phyloP scores from a whole-genome alignment of 2,888 invertebrate genomes.

The Drosophila testacea region DNA sequence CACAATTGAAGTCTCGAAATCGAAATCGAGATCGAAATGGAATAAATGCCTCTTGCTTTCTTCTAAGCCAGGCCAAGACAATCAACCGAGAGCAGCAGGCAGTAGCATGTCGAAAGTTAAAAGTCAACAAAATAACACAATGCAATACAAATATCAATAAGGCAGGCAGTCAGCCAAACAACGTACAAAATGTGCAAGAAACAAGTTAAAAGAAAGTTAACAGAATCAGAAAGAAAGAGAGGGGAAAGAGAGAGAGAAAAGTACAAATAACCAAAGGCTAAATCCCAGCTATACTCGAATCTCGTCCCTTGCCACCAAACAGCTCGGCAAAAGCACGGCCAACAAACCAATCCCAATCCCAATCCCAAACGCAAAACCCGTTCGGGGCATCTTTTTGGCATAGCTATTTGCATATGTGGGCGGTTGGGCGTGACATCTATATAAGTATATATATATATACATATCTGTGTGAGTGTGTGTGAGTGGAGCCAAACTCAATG shows the following conservation, averaged over 20 bases:
- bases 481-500: slow-evolving; percentile 62
- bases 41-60: slow-evolving; percentile 12
- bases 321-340: slow-evolving; percentile 3
- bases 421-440: slow-evolving; percentile 48
- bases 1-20: slow-evolving; percentile 41
- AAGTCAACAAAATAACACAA: slow-evolving; percentile 77
- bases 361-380: slow-evolving; percentile 24
- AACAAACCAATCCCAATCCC: slow-evolving; percentile 24
- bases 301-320: slow-evolving; percentile 17
- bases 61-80: slow-evolving; percentile 16
- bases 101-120: slow-evolving; percentile 59
- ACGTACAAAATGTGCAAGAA: slow-evolving; percentile 69
- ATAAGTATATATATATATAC: slow-evolving; percentile 11
- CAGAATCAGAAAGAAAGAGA: slow-evolving; percentile 20
- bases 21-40: neutral
- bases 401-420: slow-evolving; percentile 77
- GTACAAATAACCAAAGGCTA: slow-evolving; percentile 73
- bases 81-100: slow-evolving; percentile 20
- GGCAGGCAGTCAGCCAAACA: slow-evolving; percentile 49
- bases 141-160: slow-evolving; percentile 78
- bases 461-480: slow-evolving; percentile 7
- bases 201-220: slow-evolving; percentile 80
- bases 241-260: slow-evolving; percentile 3
- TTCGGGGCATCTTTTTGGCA: slow-evolving; percentile 60
- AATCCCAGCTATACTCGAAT: slow-evolving; percentile 39